Evolutionary conservation across 2,797 vertebrate genomes (phyloP).

Genomic region (Pristis pectinata): DNA sequence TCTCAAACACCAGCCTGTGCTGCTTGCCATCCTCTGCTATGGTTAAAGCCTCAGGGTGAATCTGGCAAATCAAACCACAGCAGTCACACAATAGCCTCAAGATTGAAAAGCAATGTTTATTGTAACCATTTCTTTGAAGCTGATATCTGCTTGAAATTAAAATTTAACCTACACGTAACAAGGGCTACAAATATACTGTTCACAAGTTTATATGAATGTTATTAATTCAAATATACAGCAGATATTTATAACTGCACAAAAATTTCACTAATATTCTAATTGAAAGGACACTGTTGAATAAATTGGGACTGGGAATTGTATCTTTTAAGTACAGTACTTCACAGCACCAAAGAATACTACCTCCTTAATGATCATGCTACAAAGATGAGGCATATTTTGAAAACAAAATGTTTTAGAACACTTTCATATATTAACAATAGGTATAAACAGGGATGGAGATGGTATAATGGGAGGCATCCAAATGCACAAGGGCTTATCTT

Average conservation of each 20-base stretch:
- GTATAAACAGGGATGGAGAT: too few species aligned
- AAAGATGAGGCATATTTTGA: neutral
- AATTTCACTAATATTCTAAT: neutral
- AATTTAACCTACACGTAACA: too few species aligned
- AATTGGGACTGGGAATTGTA: too few species aligned
- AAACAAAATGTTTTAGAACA: neutral
- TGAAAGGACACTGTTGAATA: neutral
- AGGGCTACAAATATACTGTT: neutral
- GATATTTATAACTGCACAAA: neutral
- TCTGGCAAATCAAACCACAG: conserved; percentile 52
- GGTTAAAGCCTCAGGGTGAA: conserved; percentile 59
- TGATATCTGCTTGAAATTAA: neutral
- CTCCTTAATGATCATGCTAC: neutral
- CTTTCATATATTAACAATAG: neutral
- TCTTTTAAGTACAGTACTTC: neutral
- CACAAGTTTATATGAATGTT: neutral
- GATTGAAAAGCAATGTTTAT: neutral
- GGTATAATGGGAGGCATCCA: neutral
- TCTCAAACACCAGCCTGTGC: conserved; percentile 66
- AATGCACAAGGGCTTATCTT: neutral
- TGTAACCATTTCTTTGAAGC: neutral
- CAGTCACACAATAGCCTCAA: neutral
- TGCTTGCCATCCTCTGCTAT: conserved; percentile 72
- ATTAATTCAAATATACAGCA: neutral
- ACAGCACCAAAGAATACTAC: neutral